These are phyloP conservation scores for Perizoma flavofasciatum DNA, from an alignment of 2,888 invertebrate species.

Conservation along the genomic window DNA sequence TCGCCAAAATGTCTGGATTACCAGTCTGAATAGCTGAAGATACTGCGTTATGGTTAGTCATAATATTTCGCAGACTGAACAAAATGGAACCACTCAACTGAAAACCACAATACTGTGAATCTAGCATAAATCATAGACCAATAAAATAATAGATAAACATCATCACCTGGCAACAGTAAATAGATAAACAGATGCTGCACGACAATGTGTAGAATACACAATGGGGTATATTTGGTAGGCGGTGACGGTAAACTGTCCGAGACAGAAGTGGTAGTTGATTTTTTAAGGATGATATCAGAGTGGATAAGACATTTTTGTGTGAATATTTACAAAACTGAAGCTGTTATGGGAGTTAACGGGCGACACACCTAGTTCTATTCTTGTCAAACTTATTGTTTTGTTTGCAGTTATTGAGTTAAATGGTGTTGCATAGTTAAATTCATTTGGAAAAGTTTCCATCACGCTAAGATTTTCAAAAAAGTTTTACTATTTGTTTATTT, in stretches of 20 bases:
- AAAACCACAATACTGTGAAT: conserved; percentile 39
- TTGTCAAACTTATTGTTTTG: no score
- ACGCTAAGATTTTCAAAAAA: no score
- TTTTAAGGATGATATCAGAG: conserved; percentile 33
- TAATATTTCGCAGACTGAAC: no score
- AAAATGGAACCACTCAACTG: conserved; percentile 14
- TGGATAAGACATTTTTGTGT: conserved; percentile 48
- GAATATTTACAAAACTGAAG: not conserved
- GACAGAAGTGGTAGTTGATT: conserved; percentile 43
- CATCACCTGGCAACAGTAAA: conserved; percentile 52
- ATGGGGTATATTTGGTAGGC: conserved; percentile 77
- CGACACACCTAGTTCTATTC: no score
- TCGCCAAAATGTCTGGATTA: no score
- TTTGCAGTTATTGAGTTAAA: no score
- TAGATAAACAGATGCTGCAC: conserved; percentile 68
- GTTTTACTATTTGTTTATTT: no score
- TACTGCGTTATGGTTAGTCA: no score
- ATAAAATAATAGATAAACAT: conserved; percentile 53
- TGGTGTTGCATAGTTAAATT: no score
- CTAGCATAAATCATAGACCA: conserved; percentile 48
- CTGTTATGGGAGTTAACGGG: not conserved
- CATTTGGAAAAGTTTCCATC: no score
- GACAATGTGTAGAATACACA: conserved; percentile 48
- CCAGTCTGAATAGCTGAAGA: no score
- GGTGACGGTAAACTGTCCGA: conserved; percentile 67